Conservation (phyloP, 2,888 invertebrate genomes). For the Oligia strigilis region DNA sequence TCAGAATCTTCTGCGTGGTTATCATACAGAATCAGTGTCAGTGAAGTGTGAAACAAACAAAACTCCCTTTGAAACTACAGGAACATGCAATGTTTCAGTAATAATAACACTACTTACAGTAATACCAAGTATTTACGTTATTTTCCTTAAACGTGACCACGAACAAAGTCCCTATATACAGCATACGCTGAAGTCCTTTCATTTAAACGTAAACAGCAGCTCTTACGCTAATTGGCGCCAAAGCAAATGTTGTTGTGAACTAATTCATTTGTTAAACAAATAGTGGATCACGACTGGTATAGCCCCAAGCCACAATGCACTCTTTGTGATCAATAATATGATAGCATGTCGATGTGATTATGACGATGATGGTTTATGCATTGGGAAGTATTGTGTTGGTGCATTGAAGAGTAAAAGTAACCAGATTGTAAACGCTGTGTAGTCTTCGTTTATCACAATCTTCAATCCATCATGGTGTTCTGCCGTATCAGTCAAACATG, state of each 20-base stretch:
- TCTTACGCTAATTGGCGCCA: conserved; percentile 79
- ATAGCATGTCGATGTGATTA: conserved; percentile 22
- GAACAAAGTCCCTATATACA: conserved; percentile 47
- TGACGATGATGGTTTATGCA: conserved; percentile 1
- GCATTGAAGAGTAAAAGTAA: conserved; percentile 23
- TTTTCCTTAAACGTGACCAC: conserved; percentile 58
- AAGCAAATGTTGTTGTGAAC: conserved; percentile 78
- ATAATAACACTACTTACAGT: conserved; percentile 19
- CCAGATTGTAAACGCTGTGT: conserved; percentile 24
- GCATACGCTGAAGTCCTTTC: conserved; percentile 41
- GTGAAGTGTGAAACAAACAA: conserved; percentile 18
- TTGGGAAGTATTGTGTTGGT: conserved; percentile 5
- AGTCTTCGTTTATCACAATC: conserved; percentile 30
- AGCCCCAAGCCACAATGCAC: conserved; percentile 24
- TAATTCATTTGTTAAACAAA: conserved; percentile 79
- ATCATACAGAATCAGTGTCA: not conserved
- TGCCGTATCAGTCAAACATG: conserved; percentile 27
- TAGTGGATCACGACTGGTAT: conserved; percentile 51
- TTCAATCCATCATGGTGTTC: conserved; percentile 24
- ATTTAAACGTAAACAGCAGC: conserved; percentile 72
- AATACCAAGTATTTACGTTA: conserved; percentile 36
- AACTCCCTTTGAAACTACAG: conserved; percentile 19
- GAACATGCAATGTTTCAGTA: conserved; percentile 14
- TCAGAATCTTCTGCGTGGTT: not conserved
- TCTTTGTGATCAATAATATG: conserved; percentile 25